Evolutionary conservation across 2,888 invertebrate species (phyloP).

Genomic region (Geophilus truncorum): DNA sequence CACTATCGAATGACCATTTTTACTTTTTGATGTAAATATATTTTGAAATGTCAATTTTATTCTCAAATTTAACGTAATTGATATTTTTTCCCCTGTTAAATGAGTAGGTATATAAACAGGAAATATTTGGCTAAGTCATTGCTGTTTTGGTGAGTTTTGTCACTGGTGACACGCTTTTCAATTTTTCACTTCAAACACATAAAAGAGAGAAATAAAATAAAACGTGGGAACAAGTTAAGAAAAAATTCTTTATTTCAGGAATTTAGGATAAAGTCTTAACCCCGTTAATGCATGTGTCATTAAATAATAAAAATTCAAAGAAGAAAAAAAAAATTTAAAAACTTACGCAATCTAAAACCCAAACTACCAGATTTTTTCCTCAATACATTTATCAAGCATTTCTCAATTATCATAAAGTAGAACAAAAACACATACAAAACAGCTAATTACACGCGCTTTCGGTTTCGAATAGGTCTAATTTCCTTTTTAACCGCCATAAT

Average conservation of each 20-base stretch:
- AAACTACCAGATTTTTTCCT: background rate
- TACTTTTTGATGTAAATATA: too few relatives aligned
- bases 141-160: background rate
- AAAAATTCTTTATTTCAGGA: constrained; percentile 1
- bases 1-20: too few relatives aligned
- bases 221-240: background rate
- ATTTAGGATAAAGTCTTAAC: constrained; percentile 21
- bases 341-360: background rate
- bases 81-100: too few relatives aligned
- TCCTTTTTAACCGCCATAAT: too few relatives aligned
- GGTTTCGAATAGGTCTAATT: too few relatives aligned
- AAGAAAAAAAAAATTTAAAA: background rate
- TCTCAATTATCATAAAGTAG: background rate
- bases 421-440: background rate
- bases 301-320: background rate
- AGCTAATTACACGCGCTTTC: background rate
- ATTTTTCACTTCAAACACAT: background rate
- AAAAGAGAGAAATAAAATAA: background rate
- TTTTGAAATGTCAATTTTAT: too few relatives aligned
- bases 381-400: background rate
- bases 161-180: background rate
- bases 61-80: too few relatives aligned
- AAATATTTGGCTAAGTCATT: too few relatives aligned
- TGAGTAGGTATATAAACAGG: too few relatives aligned
- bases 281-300: constrained; percentile 22